phyloP scores from a whole-genome alignment of 2,797 vertebrate genomes.

The Cossypha niveicapilla region DNA sequence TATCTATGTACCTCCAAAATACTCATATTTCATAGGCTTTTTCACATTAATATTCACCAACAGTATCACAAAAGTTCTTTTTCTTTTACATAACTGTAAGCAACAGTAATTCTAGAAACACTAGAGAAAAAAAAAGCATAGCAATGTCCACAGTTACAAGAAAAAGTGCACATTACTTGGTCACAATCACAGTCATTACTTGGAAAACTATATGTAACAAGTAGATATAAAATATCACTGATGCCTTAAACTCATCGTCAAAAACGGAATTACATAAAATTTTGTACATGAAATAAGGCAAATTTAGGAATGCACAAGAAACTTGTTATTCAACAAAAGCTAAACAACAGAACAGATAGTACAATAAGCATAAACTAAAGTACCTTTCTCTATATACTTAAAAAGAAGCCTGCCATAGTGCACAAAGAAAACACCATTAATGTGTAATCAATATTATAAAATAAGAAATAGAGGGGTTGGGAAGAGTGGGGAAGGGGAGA shows the following conservation, averaged over 20 bases:
- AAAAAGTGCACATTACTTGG: conserved; percentile 87
- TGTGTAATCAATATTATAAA: conserved; percentile 77
- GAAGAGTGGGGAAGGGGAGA: conserved; percentile 29
- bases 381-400: conserved; percentile 75
- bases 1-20: conserved; percentile 83
- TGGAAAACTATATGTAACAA: conserved; percentile 85
- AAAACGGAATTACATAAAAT: conserved; percentile 78
- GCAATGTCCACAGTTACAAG: conserved; percentile 86
- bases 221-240: conserved; percentile 82
- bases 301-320: conserved; percentile 84
- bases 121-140: conserved; percentile 84
- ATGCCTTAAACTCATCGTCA: conserved; percentile 81
- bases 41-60: conserved; percentile 87
- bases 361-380: conserved; percentile 77
- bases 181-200: conserved; percentile 88
- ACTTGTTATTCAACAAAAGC: conserved; percentile 78
- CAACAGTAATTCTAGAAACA: conserved; percentile 86
- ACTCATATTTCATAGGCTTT: conserved; percentile 84
- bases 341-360: conserved; percentile 76
- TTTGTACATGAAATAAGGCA: conserved; percentile 86
- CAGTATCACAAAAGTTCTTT: conserved; percentile 85
- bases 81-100: conserved; percentile 80
- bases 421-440: conserved; percentile 80
- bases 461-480: conserved; percentile 72
- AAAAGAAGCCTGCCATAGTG: conserved; percentile 78